phyloP scores from a whole-genome alignment of 2,113 vertebrate genomes.

The Heterocephalus glaber region DNA sequence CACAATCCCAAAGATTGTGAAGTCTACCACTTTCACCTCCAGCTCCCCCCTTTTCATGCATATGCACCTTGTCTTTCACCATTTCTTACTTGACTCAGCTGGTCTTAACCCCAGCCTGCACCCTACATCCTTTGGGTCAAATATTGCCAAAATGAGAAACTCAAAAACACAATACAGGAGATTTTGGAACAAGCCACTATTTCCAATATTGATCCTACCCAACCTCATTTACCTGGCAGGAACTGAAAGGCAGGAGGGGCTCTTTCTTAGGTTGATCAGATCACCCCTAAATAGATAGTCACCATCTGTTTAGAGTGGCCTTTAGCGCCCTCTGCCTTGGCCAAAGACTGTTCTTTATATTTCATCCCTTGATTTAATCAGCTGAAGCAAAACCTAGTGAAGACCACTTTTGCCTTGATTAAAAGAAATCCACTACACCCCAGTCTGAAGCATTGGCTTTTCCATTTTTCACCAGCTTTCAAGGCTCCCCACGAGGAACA shows the following conservation, averaged over 20 bases:
- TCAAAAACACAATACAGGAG: background rate
- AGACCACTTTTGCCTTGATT: background rate
- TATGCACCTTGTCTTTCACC: background rate
- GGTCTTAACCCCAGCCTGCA: background rate
- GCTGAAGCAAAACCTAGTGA: background rate
- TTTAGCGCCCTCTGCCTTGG: background rate
- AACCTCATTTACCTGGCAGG: background rate
- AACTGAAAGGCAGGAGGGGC: background rate
- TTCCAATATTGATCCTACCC: background rate
- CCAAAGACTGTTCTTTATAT: background rate
- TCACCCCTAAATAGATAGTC: background rate
- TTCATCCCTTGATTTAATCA: background rate
- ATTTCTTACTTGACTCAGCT: background rate
- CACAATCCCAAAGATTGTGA: background rate
- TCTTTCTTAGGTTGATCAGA: background rate
- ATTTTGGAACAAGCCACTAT: background rate
- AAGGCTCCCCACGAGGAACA: background rate
- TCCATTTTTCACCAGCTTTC: background rate
- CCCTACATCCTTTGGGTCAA: background rate
- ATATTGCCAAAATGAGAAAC: conserved; percentile 12
- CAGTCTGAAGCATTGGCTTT: background rate
- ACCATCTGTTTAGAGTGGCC: background rate
- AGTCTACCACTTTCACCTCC: background rate
- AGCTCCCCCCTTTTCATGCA: background rate
- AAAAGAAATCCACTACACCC: background rate